These are phyloP conservation scores for Lepidurus packardi DNA, from an alignment of 1,140 invertebrate genomes.

Conservation along the genomic window DNA sequence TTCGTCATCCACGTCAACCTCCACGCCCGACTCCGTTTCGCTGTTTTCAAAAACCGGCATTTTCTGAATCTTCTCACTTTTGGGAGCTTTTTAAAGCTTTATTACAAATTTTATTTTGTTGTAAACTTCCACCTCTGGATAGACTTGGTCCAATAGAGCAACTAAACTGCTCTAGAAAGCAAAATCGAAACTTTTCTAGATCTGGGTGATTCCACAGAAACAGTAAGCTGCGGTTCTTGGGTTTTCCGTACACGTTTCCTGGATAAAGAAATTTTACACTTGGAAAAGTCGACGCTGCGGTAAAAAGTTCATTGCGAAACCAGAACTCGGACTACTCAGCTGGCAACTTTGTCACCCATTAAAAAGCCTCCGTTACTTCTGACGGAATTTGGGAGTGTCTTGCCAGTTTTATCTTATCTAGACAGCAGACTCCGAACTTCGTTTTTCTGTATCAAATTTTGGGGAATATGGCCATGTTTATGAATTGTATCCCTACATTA, in stretches of 20 bases:
- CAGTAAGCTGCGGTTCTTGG: neutral
- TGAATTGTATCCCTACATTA: neutral
- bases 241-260: neutral
- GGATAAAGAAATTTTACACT: neutral
- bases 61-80: neutral
- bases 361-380: neutral
- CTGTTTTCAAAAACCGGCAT: neutral
- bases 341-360: neutral
- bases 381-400: constrained; percentile 4
- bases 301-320: constrained; percentile 19
- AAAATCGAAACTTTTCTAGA: no score
- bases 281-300: neutral
- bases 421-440: neutral
- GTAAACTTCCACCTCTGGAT: no score
- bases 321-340: neutral
- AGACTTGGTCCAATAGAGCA: no score
- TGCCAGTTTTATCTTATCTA: neutral
- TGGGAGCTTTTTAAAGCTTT: neutral
- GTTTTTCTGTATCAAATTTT: neutral
- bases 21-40: neutral
- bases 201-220: no score
- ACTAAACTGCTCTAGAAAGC: no score
- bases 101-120: neutral
- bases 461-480: neutral
- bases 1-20: constrained; percentile 9